phyloP scores from a whole-genome alignment of 2,888 invertebrate species.

The Danaus chrysippus region DNA sequence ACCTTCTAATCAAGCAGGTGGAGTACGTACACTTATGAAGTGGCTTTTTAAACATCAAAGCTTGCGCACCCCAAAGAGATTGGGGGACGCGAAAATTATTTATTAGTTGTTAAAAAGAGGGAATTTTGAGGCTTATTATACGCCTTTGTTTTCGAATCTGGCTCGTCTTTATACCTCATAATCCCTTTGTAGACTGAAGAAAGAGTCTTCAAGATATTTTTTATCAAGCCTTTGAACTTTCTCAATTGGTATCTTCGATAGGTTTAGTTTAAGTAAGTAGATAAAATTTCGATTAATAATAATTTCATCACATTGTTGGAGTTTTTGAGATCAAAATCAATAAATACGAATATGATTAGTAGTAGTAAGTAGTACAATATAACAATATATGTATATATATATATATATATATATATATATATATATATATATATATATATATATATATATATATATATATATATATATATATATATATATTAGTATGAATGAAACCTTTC shows the following conservation, averaged over 20 bases:
- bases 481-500: too few relatives aligned
- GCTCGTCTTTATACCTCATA: slow-evolving; percentile 30
- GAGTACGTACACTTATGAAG: slow-evolving; percentile 60
- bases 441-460: too few relatives aligned
- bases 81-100: slow-evolving; percentile 53
- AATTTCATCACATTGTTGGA: background rate
- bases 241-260: slow-evolving; percentile 17
- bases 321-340: too few relatives aligned
- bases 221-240: slow-evolving; percentile 37
- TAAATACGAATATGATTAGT: too few relatives aligned
- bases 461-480: too few relatives aligned
- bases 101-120: slow-evolving; percentile 55
- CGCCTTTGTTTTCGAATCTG: slow-evolving; percentile 34
- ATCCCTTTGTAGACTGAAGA: slow-evolving; percentile 42
- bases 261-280: background rate
- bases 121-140: slow-evolving; percentile 40
- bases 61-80: slow-evolving; percentile 36
- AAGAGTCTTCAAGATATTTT: slow-evolving; percentile 41
- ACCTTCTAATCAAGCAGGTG: slow-evolving; percentile 63
- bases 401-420: too few relatives aligned
- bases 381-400: too few relatives aligned
- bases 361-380: too few relatives aligned
- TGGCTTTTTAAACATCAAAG: slow-evolving; percentile 71
- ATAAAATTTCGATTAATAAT: background rate
- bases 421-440: too few relatives aligned